These are phyloP conservation scores for Onychomys torridus DNA, from an alignment of 2,797 vertebrate species.

Conservation along the genomic window DNA sequence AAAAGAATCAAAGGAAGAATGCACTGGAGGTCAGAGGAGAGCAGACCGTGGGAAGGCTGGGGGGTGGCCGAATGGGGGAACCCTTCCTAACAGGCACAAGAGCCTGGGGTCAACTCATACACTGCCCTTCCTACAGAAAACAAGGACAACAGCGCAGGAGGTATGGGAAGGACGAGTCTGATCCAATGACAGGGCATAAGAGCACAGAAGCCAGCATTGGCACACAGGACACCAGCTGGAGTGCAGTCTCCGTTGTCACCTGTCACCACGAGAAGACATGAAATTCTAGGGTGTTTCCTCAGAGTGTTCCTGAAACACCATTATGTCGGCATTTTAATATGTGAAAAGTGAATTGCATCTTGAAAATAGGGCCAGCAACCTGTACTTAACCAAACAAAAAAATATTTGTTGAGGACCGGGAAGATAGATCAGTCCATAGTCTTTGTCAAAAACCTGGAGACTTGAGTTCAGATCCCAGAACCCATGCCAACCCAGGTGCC, in stretches of 20 bases:
- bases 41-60: neutral
- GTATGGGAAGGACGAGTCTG: neutral
- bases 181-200: neutral
- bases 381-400: neutral
- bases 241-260: neutral
- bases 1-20: neutral
- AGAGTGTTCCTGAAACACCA: neutral
- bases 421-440: neutral
- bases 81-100: neutral
- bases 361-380: conserved; percentile 10
- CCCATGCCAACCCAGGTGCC: neutral
- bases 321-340: conserved; percentile 19
- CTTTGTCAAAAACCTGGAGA: neutral
- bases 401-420: neutral
- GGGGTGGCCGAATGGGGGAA: too few species aligned
- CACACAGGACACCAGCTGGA: neutral
- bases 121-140: neutral
- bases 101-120: neutral
- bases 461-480: neutral
- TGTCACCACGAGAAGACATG: neutral
- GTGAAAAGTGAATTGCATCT: conserved; percentile 40
- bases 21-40: neutral
- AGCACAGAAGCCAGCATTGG: neutral
- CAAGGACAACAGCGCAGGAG: neutral
- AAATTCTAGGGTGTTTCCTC: neutral